phyloP scores from a whole-genome alignment of 2,888 invertebrate species.

The Dasypolia templi region DNA sequence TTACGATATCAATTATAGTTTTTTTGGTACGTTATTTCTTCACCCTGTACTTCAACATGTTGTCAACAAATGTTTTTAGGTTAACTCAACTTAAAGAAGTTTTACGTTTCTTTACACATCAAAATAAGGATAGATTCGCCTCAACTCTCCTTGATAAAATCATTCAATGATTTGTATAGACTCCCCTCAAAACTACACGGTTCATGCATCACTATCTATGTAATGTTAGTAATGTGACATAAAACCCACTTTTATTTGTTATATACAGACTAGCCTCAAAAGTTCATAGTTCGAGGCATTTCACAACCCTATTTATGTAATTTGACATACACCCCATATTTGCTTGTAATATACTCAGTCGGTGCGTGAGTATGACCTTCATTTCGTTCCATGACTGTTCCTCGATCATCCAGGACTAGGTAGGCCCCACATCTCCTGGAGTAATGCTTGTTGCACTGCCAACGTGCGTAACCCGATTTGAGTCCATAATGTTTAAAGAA shows the following conservation, averaged over 20 bases:
- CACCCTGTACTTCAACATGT: neutral
- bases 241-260: neutral
- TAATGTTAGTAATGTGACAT: neutral
- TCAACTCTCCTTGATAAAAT: neutral
- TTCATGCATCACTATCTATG: neutral
- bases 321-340: slow-evolving; percentile 36
- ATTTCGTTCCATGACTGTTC: slow-evolving; percentile 5
- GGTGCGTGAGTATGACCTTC: slow-evolving; percentile 61
- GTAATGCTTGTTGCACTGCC: slow-evolving; percentile 34
- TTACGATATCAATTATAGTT: no score
- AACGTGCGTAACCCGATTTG: slow-evolving; percentile 15
- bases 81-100: neutral
- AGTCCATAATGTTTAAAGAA: slow-evolving; percentile 13
- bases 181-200: no score
- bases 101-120: neutral
- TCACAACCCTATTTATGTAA: neutral
- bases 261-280: neutral
- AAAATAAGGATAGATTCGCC: neutral
- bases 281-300: neutral
- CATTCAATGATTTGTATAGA: neutral
- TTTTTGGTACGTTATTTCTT: neutral
- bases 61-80: neutral
- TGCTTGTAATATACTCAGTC: slow-evolving; percentile 17
- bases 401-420: slow-evolving; percentile 20
- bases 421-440: slow-evolving; percentile 21